Base-by-base conservation (phyloP, 2,113 vertebrate species). In the Tupaia chinensis region DNA sequence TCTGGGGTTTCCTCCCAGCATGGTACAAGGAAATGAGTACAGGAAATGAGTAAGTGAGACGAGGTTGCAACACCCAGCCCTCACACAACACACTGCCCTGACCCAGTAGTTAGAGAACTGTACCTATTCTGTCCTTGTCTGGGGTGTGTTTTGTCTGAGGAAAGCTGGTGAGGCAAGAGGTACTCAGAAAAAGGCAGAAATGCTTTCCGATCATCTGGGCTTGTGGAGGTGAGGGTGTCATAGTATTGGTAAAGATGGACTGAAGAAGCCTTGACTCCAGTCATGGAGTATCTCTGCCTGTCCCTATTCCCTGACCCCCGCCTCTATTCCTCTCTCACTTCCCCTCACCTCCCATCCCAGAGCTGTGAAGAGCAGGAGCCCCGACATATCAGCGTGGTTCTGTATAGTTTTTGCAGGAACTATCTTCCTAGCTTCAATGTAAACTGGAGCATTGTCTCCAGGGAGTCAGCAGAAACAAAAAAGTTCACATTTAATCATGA, bases 1-100 rank as follows among this genome's bases (percentile, higher is more conserved):
- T 65, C n/a, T 0, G 23, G 44, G 63, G 10, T 78, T 94, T 95
- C 91, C 84, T 89, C 44, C 14, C 63, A 72, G 60, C 3, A 0
- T 1, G 65, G 87, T 56, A 86, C 63, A 72, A 60, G 84, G 93
- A 97, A 89, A 14, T 82, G 86, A 44, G 44, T 44, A 44, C 44
- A 60, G 84, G 93, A 97, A 89, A 14, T 82, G 86, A 96, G 32
- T n/a, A 58, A 81, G 19, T 72, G 84, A 82, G 23, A 32, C 11
- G 9, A n/a, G 2, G 8, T 12, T 22, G 34, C 25, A 88, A 34
- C n/a, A 65, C 61, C 65, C 29, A 53, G 12, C 1, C 29, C 58
- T 53, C 27, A 19, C 7, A 19, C 25, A 13, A 11, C 17, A 29
- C 34, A 32, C 10, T 4, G 23, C 8, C 20, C 70, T 58, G 1